A percentile compares a stretch with the other conserved stretches of the same genome.
Evolutionary conservation across 2,113 vertebrate genomes (phyloP).

Genomic region (Silurus glanis): DNA sequence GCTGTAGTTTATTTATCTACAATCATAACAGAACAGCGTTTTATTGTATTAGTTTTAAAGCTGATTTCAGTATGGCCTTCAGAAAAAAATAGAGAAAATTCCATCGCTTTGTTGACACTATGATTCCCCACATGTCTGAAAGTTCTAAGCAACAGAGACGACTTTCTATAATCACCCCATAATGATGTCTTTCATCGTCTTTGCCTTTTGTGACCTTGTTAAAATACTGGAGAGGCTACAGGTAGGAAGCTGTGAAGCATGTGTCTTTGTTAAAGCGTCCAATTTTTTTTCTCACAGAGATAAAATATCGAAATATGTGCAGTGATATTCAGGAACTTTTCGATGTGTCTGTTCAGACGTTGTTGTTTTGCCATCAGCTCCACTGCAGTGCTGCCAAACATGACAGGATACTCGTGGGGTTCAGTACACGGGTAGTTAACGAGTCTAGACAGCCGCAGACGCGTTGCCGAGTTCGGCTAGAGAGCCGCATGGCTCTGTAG

Average conservation of each 20-base stretch:
- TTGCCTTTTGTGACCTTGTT: neutral
- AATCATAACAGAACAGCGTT: neutral
- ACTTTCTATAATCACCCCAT: neutral
- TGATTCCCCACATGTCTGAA: neutral
- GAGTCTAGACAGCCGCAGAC: constrained; percentile 7
- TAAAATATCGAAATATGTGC: neutral
- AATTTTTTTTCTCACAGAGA: neutral
- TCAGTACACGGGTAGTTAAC: neutral
- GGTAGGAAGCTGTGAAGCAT: neutral
- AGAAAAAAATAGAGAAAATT: neutral
- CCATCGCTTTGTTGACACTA: neutral
- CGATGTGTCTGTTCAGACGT: neutral
- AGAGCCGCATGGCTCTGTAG: neutral
- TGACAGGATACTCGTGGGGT: neutral
- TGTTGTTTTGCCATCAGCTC: neutral
- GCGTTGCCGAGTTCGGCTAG: neutral
- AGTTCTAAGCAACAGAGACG: neutral
- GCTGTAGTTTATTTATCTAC: neutral
- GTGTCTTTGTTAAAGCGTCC: constrained; percentile 5
- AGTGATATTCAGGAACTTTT: neutral
- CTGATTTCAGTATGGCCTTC: neutral
- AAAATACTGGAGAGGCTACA: neutral
- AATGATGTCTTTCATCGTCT: neutral
- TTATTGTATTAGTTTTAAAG: neutral
- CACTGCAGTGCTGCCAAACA: neutral